phyloP scores from a whole-genome alignment of 1,140 invertebrate species.

The Leucophenga varia region DNA sequence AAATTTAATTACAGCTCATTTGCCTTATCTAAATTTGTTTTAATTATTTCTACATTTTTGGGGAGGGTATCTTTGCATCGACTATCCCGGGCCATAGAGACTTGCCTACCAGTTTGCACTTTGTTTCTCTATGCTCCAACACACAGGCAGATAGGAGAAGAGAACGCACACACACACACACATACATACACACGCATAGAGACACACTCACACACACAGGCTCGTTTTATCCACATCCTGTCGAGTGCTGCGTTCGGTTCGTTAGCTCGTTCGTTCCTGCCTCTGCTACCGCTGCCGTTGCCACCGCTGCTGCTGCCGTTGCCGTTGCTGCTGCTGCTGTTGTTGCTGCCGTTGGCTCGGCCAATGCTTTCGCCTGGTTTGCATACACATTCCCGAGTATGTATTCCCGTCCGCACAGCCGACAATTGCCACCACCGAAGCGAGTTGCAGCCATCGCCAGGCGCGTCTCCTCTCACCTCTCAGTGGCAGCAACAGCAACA shows the following conservation, averaged over 20 bases:
- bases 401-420: conserved; percentile 13
- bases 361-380: conserved; percentile 21
- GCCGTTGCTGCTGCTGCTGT: conserved; percentile 3
- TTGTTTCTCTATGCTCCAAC: conserved; percentile 29
- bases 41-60: no score
- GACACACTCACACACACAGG: conserved; percentile 18
- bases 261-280: conserved; percentile 35
- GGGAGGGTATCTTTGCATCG: no score
- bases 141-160: no score
- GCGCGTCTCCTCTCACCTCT: conserved; percentile 20
- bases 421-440: conserved; percentile 46
- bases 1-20: no score
- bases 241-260: conserved; percentile 30
- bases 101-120: conserved; percentile 33
- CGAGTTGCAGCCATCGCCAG: conserved; percentile 21
- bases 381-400: conserved; percentile 23
- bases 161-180: conserved; percentile 6
- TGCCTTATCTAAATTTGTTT: no score
- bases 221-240: conserved; percentile 47
- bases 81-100: no score
- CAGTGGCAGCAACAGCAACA: conserved; percentile 8
- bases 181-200: not conserved
- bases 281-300: conserved; percentile 15
- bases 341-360: no score
- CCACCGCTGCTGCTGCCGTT: conserved; percentile 1